phyloP scores from a whole-genome alignment of 2,797 vertebrate species.

The Sebastes wilsoni region DNA sequence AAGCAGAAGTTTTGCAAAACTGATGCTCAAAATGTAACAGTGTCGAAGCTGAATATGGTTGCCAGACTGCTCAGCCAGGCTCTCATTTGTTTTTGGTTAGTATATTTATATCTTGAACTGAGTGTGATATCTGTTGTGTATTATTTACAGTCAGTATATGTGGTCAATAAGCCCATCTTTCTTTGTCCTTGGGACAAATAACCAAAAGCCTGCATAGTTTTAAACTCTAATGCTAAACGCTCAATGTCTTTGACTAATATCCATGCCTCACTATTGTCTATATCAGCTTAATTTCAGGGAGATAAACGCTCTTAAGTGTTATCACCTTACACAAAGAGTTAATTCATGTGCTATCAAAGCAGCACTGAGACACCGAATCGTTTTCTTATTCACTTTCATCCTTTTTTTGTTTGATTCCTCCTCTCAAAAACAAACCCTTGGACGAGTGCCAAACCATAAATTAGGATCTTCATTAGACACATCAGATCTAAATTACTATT shows the following conservation, averaged over 20 bases:
- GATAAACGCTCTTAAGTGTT: conserved; percentile 34
- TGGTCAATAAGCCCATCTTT: background rate
- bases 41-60: background rate
- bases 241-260: background rate
- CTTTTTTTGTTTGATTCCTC: conserved; percentile 64
- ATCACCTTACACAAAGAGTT: conserved; percentile 42
- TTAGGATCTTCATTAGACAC: conserved; percentile 79
- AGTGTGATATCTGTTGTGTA: background rate
- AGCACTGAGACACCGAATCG: conserved; percentile 35
- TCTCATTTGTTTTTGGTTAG: background rate
- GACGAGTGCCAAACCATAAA: conserved; percentile 73
- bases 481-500: conserved; percentile 83
- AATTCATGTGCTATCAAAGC: conserved; percentile 61
- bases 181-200: background rate
- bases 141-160: background rate
- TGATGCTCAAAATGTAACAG: background rate
- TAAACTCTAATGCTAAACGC: background rate
- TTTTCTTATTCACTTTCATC: conserved; percentile 62
- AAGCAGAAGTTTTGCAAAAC: background rate
- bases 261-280: conserved; percentile 7
- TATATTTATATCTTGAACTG: background rate
- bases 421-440: conserved; percentile 70
- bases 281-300: conserved; percentile 37
- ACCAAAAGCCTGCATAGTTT: background rate
- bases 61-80: background rate